Conservation (phyloP, 2,888 invertebrate genomes). For the Dugesia japonica region DNA sequence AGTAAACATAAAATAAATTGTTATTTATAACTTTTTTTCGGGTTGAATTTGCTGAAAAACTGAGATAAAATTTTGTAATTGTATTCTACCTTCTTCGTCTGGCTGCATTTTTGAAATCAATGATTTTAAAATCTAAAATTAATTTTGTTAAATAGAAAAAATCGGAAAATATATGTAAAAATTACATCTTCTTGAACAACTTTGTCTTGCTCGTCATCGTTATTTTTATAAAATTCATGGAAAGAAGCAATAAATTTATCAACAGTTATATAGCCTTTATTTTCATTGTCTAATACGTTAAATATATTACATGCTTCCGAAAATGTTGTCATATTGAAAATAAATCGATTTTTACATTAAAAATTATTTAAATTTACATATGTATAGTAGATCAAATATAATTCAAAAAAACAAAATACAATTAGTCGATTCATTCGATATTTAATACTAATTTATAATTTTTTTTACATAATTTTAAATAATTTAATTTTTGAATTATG, state of each 20-base stretch:
- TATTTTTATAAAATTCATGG: not conserved
- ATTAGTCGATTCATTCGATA: too few relatives aligned
- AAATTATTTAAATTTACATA: not conserved
- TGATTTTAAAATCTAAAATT: not conserved
- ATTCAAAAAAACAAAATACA: not conserved
- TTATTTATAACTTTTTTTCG: not conserved
- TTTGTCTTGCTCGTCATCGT: not conserved
- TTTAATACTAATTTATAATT: too few relatives aligned
- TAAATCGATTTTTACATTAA: not conserved
- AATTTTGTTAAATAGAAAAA: not conserved
- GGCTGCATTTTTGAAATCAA: conserved; percentile 9
- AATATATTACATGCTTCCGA: not conserved
- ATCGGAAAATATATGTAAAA: not conserved
- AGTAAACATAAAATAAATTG: too few relatives aligned
- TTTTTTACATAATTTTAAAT: too few relatives aligned
- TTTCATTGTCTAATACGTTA: not conserved
- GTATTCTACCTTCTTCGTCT: not conserved
- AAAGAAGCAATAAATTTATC: not conserved
- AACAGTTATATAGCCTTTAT: not conserved
- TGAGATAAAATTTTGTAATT: not conserved
- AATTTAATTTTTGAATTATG: too few relatives aligned
- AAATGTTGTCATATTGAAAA: not conserved
- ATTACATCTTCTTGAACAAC: too few relatives aligned
- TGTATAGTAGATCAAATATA: not conserved
- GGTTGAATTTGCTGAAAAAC: not conserved